These are phyloP conservation scores for Pampusana beccarii DNA, from an alignment of 2,113 vertebrate species.

Conservation along the genomic window DNA sequence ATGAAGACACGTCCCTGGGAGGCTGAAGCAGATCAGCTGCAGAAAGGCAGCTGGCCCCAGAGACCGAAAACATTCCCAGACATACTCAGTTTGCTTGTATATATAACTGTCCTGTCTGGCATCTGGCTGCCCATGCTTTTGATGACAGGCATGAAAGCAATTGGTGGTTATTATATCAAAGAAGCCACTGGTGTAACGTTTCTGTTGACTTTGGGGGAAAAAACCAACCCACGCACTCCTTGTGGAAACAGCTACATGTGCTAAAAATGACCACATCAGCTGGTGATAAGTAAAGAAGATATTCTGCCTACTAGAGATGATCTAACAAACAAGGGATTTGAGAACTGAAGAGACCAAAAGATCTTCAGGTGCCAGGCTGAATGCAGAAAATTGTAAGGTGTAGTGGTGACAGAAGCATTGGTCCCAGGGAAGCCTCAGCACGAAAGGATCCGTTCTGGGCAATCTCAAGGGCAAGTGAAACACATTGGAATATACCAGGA, in stretches of 20 bases:
- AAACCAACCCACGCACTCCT: background rate
- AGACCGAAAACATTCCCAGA: background rate
- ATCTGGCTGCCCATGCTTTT: background rate
- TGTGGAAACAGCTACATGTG: no score
- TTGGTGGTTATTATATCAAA: background rate
- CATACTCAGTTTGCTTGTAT: background rate
- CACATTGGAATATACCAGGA: background rate
- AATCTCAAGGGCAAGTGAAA: background rate
- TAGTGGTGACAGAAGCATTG: no score
- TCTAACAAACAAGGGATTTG: background rate
- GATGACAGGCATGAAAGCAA: background rate
- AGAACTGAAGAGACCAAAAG: background rate
- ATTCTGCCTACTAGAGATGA: background rate
- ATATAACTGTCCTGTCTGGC: background rate
- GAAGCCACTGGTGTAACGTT: background rate
- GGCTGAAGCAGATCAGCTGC: background rate
- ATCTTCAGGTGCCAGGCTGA: background rate
- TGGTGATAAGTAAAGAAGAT: background rate
- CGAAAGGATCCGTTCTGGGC: background rate
- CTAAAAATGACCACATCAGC: background rate
- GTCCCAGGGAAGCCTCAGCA: background rate
- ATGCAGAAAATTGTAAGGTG: rapidly evolving
- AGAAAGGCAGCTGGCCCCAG: background rate
- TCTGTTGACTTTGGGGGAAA: background rate
- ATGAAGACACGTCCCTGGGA: background rate